A percentile compares a stretch with the other conserved stretches of the same genome.
These are phyloP conservation scores for Sterrhoptilus dennistouni DNA, from an alignment of 2,113 vertebrate genomes.

Conservation along the genomic window DNA sequence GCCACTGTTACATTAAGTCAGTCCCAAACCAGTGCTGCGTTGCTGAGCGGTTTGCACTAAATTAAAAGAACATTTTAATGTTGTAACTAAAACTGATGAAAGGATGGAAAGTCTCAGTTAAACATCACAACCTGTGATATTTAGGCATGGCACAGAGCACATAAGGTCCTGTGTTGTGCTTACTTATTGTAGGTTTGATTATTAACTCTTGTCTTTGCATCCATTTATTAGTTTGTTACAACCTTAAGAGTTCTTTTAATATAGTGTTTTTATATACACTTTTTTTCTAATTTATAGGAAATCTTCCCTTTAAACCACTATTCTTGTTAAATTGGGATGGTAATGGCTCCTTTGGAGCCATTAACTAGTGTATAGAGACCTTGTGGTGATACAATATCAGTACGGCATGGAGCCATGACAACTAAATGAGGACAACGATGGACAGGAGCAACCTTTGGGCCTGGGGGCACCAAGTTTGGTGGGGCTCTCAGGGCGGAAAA, in stretches of 20 bases:
- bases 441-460: constrained; percentile 55
- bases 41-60: constrained; percentile 36
- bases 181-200: constrained; percentile 55
- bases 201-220: constrained; percentile 57
- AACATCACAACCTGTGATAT: constrained; percentile 45
- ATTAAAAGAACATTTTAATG: constrained; percentile 57
- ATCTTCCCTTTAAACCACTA: constrained; percentile 57
- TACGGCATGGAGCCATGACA: constrained; percentile 56
- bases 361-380: constrained; percentile 52
- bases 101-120: constrained; percentile 39
- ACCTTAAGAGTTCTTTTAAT: constrained; percentile 66
- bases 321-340: constrained; percentile 58
- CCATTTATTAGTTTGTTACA: constrained; percentile 59
- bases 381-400: constrained; percentile 58
- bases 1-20: neutral
- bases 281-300: constrained; percentile 67
- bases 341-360: constrained; percentile 52
- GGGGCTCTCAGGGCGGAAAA: constrained; percentile 59
- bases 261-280: constrained; percentile 67
- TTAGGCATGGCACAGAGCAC: constrained; percentile 37
- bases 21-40: neutral
- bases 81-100: constrained; percentile 55
- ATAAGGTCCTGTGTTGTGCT: constrained; percentile 14
- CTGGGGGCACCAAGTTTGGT: constrained; percentile 59
- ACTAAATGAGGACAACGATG: constrained; percentile 67